These are phyloP conservation scores for Drosophila melanogaster DNA, from an alignment of 1,140 invertebrate species.

Conservation along the genomic window DNA sequence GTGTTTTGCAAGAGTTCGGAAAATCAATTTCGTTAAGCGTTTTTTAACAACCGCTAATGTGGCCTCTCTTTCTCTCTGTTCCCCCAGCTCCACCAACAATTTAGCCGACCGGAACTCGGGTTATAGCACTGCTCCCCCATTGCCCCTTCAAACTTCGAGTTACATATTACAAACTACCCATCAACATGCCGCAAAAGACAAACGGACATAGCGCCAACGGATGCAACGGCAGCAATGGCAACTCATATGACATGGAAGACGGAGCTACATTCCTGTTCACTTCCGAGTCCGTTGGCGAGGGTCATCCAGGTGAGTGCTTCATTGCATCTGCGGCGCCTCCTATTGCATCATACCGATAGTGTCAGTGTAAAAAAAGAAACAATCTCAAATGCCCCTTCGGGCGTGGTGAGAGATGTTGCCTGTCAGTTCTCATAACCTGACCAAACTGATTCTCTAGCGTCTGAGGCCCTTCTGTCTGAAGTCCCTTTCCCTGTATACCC, in stretches of 20 bases:
- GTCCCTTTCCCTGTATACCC: not conserved
- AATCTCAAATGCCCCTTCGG: not conserved
- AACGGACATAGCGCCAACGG: slow-evolving; percentile 75
- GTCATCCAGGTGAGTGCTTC: slow-evolving; percentile 93
- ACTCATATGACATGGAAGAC: slow-evolving; percentile 90
- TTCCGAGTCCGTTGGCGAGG: slow-evolving; percentile 99
- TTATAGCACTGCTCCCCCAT: slow-evolving; percentile 3
- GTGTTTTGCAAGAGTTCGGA: slow-evolving; percentile 34
- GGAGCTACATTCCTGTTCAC: slow-evolving; percentile 98
- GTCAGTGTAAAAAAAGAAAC: not conserved
- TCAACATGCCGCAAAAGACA: slow-evolving; percentile 81
- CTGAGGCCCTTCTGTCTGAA: not conserved
- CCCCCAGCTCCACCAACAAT: slow-evolving; percentile 39
- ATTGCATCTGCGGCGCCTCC: slow-evolving; percentile 33
- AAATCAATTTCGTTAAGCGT: slow-evolving; percentile 62
- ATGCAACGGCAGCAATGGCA: slow-evolving; percentile 90
- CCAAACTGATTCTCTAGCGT: slow-evolving; percentile 32
- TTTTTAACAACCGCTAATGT: slow-evolving; percentile 14
- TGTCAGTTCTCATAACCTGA: slow-evolving; percentile 35
- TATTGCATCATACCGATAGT: slow-evolving; percentile 57
- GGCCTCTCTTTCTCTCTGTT: slow-evolving; percentile 14
- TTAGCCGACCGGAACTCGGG: slow-evolving; percentile 11
- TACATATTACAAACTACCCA: slow-evolving; percentile 12
- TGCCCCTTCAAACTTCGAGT: slow-evolving; percentile 1
- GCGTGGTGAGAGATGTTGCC: slow-evolving; percentile 6